Evolutionary conservation across 2,113 vertebrate genomes (phyloP).

Genomic region (Python bivittatus): DNA sequence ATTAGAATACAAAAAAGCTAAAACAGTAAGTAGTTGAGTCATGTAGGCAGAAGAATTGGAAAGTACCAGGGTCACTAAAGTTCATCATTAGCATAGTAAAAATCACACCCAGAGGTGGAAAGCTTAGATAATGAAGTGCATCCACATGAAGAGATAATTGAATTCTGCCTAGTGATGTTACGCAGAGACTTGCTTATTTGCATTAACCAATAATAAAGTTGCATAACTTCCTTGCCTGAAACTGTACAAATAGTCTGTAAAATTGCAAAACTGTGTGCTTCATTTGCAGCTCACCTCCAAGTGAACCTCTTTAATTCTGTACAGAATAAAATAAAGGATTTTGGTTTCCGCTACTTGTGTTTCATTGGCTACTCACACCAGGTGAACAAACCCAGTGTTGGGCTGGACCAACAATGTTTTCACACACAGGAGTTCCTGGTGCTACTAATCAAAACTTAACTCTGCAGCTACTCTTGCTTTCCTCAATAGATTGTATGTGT

Average conservation of each 20-base stretch:
- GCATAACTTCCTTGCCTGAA: background rate
- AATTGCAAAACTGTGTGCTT: background rate
- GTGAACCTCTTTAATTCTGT: background rate
- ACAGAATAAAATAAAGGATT: background rate
- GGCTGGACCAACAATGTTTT: too few relatives aligned
- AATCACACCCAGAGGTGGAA: background rate
- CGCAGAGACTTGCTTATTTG: background rate
- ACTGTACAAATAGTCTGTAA: background rate
- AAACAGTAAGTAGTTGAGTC: background rate
- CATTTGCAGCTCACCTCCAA: background rate
- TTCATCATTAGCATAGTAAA: background rate
- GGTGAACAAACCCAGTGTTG: background rate
- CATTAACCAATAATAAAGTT: background rate
- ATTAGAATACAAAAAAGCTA: background rate
- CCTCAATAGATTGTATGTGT: too few relatives aligned
- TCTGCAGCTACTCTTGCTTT: too few relatives aligned
- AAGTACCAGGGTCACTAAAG: too few relatives aligned
- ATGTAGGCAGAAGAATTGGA: too few relatives aligned
- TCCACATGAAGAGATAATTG: background rate
- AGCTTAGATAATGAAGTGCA: background rate
- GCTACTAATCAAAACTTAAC: too few relatives aligned
- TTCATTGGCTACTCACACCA: background rate
- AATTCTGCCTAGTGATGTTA: background rate
- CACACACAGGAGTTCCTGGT: too few relatives aligned
- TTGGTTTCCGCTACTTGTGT: slow-evolving; percentile 81